Base-by-base conservation (phyloP, 2,797 vertebrate genomes). In the Myoxocephalus aenaeus region DNA sequence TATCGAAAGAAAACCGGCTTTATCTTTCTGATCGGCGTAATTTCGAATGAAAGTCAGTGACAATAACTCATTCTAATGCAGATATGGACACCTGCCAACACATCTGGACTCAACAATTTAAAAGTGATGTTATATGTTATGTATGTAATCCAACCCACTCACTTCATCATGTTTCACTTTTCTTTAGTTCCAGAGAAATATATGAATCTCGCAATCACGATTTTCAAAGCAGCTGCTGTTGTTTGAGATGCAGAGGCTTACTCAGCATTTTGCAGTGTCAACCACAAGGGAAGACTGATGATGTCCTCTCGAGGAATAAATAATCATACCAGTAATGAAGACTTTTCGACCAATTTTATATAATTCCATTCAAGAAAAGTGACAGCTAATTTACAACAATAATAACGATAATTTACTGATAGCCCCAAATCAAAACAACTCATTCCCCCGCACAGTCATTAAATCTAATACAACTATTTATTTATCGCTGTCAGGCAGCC, bases 171-270 rank as follows among this genome's bases (percentile, higher is more conserved):
- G 66, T 57, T 65, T 42, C 5, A 77, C 70, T 68, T 72, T 59
- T 63, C n/a, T 51, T 56, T 59, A 40, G 15, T 78, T 77, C 66
- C 54, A 56, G 62, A 59, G 62, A 65, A 78, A 75, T 42, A 53
- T 29, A 44, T 15, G 40, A 78, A 65, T 73, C 38, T 0, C 42
- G 59, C 63, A 77, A 65, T 77, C 64, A 81, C 48, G 29, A 72
- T 75, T 82, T 66, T 64, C 63, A 83, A 81, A 81, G 70, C 66
- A 81, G 70, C 74, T 86, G 32, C 56, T 73, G 59, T 29, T 22
- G 42, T 65, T 79, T 48, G 38, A 75, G 56, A 77, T 57, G 73
- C 73, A 63, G 40, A 10, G 32, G 46, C 61, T 68, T 72, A 20
- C 66, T 81, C 57, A 70, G 70, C 44, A 74, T 48, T 67, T 61